Evolutionary conservation across 2,888 invertebrate genomes (phyloP).

Genomic region (Diachrysia chrysitis): DNA sequence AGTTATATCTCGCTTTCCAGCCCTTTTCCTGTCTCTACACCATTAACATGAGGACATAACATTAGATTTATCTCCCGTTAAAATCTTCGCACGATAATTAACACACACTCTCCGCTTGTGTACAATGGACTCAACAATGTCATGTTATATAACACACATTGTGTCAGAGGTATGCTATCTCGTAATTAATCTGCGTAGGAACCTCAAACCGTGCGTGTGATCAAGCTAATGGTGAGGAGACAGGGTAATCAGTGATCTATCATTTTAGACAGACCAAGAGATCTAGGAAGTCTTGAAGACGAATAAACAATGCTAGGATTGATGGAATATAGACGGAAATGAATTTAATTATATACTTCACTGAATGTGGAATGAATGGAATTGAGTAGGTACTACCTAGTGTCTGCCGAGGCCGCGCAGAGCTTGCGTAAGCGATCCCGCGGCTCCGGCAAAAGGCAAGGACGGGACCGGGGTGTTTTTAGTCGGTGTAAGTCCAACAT

Average conservation of each 20-base stretch:
- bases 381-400: too few species aligned
- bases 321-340: not conserved
- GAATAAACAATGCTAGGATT: not conserved
- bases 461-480: too few species aligned
- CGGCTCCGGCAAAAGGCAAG: too few species aligned
- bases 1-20: not conserved
- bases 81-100: constrained; percentile 15
- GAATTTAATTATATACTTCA: not conserved
- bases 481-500: too few species aligned
- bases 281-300: not conserved
- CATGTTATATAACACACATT: constrained; percentile 73
- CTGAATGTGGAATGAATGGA: not conserved
- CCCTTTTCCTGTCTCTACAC: not conserved
- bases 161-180: constrained; percentile 77
- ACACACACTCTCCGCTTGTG: constrained; percentile 38
- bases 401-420: too few species aligned
- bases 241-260: constrained; percentile 9
- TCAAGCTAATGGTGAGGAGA: constrained; percentile 10
- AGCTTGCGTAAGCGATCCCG: too few species aligned
- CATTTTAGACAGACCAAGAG: not conserved
- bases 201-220: constrained; percentile 47
- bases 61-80: constrained; percentile 7
- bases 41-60: not conserved
- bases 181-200: constrained; percentile 76
- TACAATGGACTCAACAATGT: constrained; percentile 59